These are phyloP conservation scores for Drosophila subpulchrella DNA, from an alignment of 1,140 invertebrate genomes.

Conservation along the genomic window DNA sequence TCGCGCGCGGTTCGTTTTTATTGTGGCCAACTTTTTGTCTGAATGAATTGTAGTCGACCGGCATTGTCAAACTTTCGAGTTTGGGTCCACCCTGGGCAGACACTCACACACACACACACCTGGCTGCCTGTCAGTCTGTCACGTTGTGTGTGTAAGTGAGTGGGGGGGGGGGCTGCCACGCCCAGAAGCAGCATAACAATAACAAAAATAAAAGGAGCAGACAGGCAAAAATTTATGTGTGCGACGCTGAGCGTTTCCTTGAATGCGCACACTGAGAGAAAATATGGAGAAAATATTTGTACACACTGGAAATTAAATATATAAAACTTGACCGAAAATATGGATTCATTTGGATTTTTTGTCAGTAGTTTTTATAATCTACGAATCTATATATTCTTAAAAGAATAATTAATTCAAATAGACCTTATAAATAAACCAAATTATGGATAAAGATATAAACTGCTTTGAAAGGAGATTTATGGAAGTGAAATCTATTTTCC, in stretches of 20 bases:
- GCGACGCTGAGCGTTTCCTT: slow-evolving; percentile 6
- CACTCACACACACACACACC: slow-evolving; percentile 8
- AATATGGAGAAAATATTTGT: neutral
- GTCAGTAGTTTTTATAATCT: no score
- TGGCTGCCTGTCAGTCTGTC: slow-evolving; percentile 57
- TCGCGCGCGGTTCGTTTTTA: slow-evolving; percentile 71
- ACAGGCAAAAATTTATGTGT: slow-evolving; percentile 56
- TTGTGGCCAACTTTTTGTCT: slow-evolving; percentile 71
- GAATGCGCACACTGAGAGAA: neutral
- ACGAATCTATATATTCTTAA: no score
- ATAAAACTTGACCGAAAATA: neutral
- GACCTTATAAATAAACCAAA: no score
- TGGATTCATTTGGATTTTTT: no score
- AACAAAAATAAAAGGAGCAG: slow-evolving; percentile 30
- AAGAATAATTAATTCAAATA: no score
- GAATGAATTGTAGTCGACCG: slow-evolving; percentile 66
- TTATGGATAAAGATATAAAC: no score
- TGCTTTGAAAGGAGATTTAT: no score
- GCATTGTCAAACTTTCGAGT: slow-evolving; percentile 69
- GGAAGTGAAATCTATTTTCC: no score
- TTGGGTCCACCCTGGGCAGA: slow-evolving; percentile 20
- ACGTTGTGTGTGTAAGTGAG: slow-evolving; percentile 30
- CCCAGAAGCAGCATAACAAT: slow-evolving; percentile 57
- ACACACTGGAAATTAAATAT: no score
- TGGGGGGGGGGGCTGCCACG: slow-evolving; percentile 48